These are phyloP conservation scores for Marcusenius ussheri DNA, from an alignment of 2,113 vertebrate genomes.

Conservation along the genomic window DNA sequence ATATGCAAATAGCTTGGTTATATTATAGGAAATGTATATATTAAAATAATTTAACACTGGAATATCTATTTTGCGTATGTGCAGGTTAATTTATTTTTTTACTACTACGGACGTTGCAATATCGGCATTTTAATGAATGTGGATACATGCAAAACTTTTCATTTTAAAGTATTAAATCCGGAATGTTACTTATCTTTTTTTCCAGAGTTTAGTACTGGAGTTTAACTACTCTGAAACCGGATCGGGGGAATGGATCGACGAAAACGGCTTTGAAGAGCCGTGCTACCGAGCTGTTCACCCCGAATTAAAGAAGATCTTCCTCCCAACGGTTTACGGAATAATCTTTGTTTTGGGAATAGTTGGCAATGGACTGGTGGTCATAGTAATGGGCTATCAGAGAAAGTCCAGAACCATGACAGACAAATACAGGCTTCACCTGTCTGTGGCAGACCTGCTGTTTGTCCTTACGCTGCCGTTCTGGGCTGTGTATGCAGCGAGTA, in stretches of 20 bases:
- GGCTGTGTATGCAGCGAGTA: constrained; percentile 78
- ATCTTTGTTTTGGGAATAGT: constrained; percentile 88
- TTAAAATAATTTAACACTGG: background rate
- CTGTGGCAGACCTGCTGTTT: constrained; percentile 92
- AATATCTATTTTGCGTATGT: background rate
- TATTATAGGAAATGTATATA: background rate
- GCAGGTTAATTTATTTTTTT: background rate
- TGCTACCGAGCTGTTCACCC: constrained; percentile 69
- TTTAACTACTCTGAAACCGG: constrained; percentile 72
- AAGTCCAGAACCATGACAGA: constrained; percentile 90
- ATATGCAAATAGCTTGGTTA: background rate
- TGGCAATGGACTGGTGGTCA: constrained; percentile 86
- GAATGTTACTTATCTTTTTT: constrained; percentile 4
- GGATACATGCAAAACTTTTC: background rate
- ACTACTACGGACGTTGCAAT: background rate
- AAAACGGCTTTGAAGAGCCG: constrained; percentile 54
- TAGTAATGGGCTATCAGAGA: constrained; percentile 93
- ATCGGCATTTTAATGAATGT: background rate
- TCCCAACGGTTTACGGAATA: constrained; percentile 83
- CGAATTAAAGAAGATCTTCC: constrained; percentile 76
- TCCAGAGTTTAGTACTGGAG: constrained; percentile 49
- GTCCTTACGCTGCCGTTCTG: constrained; percentile 92
- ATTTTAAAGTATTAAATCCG: background rate
- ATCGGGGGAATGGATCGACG: constrained; percentile 61
- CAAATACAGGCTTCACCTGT: constrained; percentile 90